Base-by-base conservation (phyloP, 2,113 vertebrate genomes). In the Syngnathus typhle region DNA sequence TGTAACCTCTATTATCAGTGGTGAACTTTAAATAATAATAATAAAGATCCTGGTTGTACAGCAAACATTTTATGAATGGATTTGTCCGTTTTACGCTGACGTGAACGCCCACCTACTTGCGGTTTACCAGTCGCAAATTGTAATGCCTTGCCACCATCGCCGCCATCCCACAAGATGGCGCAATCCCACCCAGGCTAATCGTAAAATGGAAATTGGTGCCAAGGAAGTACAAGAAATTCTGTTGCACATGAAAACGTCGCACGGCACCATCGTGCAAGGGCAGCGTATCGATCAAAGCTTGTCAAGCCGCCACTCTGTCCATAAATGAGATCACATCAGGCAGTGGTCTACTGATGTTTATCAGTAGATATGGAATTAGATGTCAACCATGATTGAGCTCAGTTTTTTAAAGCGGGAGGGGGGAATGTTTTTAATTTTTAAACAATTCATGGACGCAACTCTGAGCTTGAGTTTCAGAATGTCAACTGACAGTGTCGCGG, bases 401-500 rank as follows among this genome's bases (percentile, higher is more conserved):
- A 11, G 41, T 43, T 43, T 12, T 27, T 55, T 55, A 10, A 55
- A 27, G 12, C 21, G 21, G 49, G 49, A 8, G 49, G n/a, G 49
- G 7, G n/a, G 6, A 9, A n/a, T 1, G 1, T 52, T n/a, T 52
- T 52, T 21, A 23, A 0, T 7, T 56, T 32, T 12, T 16, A 47
- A 47, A 47, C 56, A 16, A 18, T 47, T 27, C 39, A 19, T 59
- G 38, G 52, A 55, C n/a, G 60, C 21, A 64, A 66, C 44, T 67
- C 16, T 32, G 37, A 47, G 51, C 12, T 13, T 37, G 58, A 6
- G 11, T 13, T 49, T 6, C 68, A 39, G 23, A 59, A 47, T 27
- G 41, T 37, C 52, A 49, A 83, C 72, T 75, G 67, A 59, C 32
- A 74, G 70, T 16, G 43, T 64, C 68, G 55, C 64, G 69, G 67